A percentile compares a stretch with the other conserved stretches of the same genome.
Evolutionary conservation across 2,113 vertebrate genomes (phyloP).

Genomic region (Corvus hawaiiensis): DNA sequence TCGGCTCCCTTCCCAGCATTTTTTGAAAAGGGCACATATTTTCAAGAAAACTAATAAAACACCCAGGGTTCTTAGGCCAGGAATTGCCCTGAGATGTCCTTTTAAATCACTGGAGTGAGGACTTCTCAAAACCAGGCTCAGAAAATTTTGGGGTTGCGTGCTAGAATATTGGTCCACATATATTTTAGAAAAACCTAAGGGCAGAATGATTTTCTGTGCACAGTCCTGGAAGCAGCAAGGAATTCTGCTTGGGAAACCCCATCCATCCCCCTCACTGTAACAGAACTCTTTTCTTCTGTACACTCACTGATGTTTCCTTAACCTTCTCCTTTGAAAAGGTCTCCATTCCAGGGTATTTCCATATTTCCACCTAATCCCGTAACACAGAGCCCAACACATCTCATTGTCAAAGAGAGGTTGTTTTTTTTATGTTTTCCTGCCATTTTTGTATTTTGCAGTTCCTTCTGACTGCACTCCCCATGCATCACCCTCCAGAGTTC

Average conservation of each 20-base stretch:
- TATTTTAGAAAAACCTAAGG: not conserved
- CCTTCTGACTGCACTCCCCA: not conserved
- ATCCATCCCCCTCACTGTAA: not conserved
- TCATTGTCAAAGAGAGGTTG: not conserved
- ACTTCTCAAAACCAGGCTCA: not conserved
- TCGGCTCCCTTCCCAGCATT: not conserved
- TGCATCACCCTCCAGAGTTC: not conserved
- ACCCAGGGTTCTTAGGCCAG: not conserved
- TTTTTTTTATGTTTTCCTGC: not conserved
- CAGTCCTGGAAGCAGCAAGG: not conserved
- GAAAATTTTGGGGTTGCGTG: not conserved
- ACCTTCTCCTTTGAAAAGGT: not conserved
- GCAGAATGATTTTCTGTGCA: not conserved
- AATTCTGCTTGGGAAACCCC: not conserved
- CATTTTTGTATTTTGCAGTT: not conserved
- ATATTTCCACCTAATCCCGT: not conserved
- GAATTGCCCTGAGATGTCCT: not conserved
- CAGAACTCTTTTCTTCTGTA: not conserved
- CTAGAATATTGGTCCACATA: not conserved
- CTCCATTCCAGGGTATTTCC: not conserved
- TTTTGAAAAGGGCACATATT: not conserved
- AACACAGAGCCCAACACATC: not conserved
- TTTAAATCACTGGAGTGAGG: not conserved
- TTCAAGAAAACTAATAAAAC: not conserved
- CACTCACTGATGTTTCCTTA: not conserved